Conservation (phyloP, 2,113 vertebrate species). For the Mugil cephalus region DNA sequence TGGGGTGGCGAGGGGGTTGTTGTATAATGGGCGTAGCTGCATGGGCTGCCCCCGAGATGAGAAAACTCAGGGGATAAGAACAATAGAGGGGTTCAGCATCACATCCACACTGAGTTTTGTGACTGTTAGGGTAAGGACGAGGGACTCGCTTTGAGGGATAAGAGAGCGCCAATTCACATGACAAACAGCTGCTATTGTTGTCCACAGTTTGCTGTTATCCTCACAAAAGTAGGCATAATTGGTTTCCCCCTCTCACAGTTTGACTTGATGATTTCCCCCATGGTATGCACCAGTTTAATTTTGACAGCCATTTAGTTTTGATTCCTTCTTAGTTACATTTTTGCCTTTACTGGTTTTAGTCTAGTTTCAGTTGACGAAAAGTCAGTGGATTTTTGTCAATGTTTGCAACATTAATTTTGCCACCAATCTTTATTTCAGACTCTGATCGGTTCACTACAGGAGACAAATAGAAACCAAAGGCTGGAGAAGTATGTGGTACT, state of each 20-base stretch:
- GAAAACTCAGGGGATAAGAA: conserved; percentile 41
- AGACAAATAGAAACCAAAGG: no score
- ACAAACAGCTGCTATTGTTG: conserved; percentile 32
- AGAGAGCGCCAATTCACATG: conserved; percentile 1
- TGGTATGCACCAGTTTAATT: no score
- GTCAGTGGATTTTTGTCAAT: no score
- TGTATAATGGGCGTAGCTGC: conserved; percentile 64
- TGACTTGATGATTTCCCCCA: no score
- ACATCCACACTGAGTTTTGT: conserved; percentile 48
- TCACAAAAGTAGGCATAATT: conserved; percentile 22
- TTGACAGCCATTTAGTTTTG: no score
- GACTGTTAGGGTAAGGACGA: conserved; percentile 32
- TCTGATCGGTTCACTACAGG: no score
- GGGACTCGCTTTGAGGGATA: conserved; percentile 55
- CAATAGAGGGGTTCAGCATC: conserved; percentile 33
- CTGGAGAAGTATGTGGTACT: no score
- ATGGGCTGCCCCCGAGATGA: conserved; percentile 56
- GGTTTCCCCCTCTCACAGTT: not conserved
- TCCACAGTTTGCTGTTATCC: conserved; percentile 35
- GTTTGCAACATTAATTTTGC: no score
- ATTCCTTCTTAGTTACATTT: no score
- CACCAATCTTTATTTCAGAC: no score
- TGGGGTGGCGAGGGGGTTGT: conserved; percentile 66
- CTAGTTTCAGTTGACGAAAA: no score
- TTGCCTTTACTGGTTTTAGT: no score